These are phyloP conservation scores for Microtus montanus DNA, from an alignment of 2,113 vertebrate genomes.

Conservation along the genomic window DNA sequence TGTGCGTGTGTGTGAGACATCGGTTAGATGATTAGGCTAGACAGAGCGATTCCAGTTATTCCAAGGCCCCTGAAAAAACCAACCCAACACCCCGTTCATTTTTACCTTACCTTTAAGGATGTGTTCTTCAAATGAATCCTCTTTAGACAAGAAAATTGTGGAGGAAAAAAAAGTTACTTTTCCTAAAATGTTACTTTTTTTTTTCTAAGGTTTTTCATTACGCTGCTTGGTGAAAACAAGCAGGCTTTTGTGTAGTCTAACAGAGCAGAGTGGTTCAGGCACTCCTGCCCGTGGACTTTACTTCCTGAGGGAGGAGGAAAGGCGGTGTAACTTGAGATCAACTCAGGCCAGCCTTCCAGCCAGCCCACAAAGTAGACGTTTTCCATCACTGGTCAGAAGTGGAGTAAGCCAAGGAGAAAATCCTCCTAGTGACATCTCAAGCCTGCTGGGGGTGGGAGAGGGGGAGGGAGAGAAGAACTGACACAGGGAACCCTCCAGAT, in stretches of 20 bases:
- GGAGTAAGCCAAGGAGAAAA: constrained; percentile 57
- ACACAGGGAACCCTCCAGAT: not conserved
- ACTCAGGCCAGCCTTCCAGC: not conserved
- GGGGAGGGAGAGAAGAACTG: not conserved
- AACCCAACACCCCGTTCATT: not conserved
- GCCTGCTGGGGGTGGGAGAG: not conserved
- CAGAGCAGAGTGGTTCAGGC: not conserved
- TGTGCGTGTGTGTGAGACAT: too few species aligned
- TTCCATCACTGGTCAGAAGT: not conserved
- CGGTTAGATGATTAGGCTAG: not conserved
- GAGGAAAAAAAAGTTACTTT: constrained; percentile 11
- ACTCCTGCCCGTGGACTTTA: constrained; percentile 64
- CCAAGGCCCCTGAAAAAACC: not conserved
- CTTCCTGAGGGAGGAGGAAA: constrained; percentile 63
- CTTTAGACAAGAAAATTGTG: not conserved
- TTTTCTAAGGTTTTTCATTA: constrained; percentile 32
- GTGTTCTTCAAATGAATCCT: constrained; percentile 1
- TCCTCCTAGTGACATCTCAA: not conserved
- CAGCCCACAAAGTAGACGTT: not conserved
- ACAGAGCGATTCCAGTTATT: not conserved
- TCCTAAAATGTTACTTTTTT: constrained; percentile 35
- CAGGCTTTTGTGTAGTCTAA: not conserved
- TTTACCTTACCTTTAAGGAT: constrained; percentile 65
- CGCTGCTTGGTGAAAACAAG: constrained; percentile 1
- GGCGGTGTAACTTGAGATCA: constrained; percentile 34